Conservation (phyloP, 2,888 invertebrate genomes). For the Hermaeophaga mercurialis region DNA sequence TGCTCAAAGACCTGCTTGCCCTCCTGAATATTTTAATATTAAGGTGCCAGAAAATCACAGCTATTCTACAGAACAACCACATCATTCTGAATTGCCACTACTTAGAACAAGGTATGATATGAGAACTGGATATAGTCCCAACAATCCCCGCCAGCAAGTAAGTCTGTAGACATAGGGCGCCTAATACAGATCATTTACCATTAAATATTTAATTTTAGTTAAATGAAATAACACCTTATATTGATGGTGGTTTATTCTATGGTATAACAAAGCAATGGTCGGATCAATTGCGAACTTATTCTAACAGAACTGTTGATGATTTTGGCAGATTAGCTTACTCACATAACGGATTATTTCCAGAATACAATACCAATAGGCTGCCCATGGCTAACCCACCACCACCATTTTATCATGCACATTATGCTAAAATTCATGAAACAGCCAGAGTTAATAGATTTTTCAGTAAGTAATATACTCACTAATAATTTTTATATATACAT, state of each 20-base stretch:
- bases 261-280: conserved; percentile 65
- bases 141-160: conserved; percentile 66
- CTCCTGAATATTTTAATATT: conserved; percentile 66
- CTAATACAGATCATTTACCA: not conserved
- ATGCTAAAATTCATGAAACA: conserved; percentile 54
- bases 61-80: conserved; percentile 45
- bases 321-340: conserved; percentile 58
- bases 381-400: conserved; percentile 66
- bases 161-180: not conserved
- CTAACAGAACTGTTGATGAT: conserved; percentile 58
- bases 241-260: conserved; percentile 67
- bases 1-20: conserved; percentile 65
- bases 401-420: conserved; percentile 58
- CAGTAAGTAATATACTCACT: conserved; percentile 59
- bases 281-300: conserved; percentile 60
- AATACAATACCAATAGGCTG: conserved; percentile 59
- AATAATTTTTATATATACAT: too few relatives aligned
- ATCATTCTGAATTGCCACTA: conserved; percentile 60
- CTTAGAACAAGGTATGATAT: conserved; percentile 62
- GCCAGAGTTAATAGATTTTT: conserved; percentile 61
- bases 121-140: conserved; percentile 62
- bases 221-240: conserved; percentile 66
- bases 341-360: conserved; percentile 59
- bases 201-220: conserved; percentile 54
- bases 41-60: conserved; percentile 58